Conservation (phyloP, 1,140 invertebrate genomes). For the Wasmannia auropunctata region DNA sequence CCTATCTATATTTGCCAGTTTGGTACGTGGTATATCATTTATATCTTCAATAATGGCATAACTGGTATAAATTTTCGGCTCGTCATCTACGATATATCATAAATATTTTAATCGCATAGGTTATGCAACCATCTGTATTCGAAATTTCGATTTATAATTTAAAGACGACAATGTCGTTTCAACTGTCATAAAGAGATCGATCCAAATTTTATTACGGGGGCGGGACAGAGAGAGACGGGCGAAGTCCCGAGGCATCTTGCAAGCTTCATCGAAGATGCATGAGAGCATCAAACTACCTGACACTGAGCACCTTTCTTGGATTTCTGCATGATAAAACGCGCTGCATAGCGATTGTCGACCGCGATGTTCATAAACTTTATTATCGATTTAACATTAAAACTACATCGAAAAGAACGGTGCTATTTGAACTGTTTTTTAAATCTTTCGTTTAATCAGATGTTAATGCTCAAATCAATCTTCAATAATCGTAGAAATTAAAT, state of each 20-base stretch:
- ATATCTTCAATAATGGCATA: not conserved
- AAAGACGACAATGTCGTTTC: not conserved
- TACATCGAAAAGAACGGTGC: not conserved
- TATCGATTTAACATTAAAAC: not conserved
- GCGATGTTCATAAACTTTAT: not conserved
- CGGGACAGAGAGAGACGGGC: not conserved
- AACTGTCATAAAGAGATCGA: slow-evolving; percentile 50
- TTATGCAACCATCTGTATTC: not conserved
- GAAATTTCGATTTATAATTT: slow-evolving; percentile 49
- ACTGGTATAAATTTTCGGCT: not conserved
- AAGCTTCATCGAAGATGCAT: slow-evolving; percentile 48
- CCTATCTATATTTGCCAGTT: not conserved
- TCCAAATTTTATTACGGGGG: slow-evolving; percentile 31
- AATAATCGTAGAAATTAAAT: not conserved
- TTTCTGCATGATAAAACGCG: slow-evolving; percentile 22
- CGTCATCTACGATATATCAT: not conserved
- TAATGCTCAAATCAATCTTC: not conserved
- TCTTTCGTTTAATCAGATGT: not conserved
- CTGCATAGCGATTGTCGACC: slow-evolving; percentile 2
- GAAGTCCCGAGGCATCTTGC: slow-evolving; percentile 17
- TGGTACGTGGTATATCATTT: not conserved
- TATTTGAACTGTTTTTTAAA: not conserved
- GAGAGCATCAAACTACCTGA: slow-evolving; percentile 44
- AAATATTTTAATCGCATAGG: slow-evolving; percentile 22
- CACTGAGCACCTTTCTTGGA: slow-evolving; percentile 42